Conservation (phyloP, 64 coral and sea anemone species). For the Acropora tenuis region DNA sequence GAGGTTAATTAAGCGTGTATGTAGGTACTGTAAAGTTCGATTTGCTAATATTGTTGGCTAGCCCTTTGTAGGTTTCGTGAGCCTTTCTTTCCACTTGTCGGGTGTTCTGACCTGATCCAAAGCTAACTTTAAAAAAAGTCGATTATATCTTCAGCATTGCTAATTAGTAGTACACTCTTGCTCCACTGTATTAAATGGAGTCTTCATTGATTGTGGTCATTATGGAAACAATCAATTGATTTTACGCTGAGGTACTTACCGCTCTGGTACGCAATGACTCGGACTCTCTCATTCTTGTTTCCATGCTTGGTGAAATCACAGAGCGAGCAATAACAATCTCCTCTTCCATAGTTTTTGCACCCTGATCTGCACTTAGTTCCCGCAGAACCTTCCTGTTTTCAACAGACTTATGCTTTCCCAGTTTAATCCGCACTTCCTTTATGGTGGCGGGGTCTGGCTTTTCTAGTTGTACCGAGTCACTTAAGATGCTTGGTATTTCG, state of each 20-base stretch:
- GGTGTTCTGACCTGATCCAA: too few species aligned
- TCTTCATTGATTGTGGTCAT: too few species aligned
- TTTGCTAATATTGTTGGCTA: too few species aligned
- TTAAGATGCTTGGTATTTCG: neutral
- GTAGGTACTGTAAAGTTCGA: too few species aligned
- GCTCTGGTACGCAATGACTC: slow-evolving; percentile 26
- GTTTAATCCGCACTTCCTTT: slow-evolving; percentile 8
- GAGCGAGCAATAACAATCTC: slow-evolving; percentile 14
- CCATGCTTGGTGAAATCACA: slow-evolving; percentile 9
- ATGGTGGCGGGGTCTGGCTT: neutral
- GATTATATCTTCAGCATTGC: too few species aligned
- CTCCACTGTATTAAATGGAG: too few species aligned
- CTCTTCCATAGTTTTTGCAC: neutral
- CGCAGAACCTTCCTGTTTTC: slow-evolving; percentile 17
- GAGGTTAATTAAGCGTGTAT: too few species aligned
- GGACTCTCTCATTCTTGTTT: slow-evolving; percentile 19
- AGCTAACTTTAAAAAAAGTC: too few species aligned
- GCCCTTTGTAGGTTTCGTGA: too few species aligned
- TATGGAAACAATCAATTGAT: too few species aligned
- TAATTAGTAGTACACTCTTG: too few species aligned
- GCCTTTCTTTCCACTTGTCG: too few species aligned
- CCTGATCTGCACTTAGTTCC: neutral
- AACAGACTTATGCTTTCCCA: slow-evolving; percentile 8
- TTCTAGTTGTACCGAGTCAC: neutral
- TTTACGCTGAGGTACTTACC: neutral